Conservation (phyloP, 2,797 vertebrate genomes). For the Bradypodion pumilum region DNA sequence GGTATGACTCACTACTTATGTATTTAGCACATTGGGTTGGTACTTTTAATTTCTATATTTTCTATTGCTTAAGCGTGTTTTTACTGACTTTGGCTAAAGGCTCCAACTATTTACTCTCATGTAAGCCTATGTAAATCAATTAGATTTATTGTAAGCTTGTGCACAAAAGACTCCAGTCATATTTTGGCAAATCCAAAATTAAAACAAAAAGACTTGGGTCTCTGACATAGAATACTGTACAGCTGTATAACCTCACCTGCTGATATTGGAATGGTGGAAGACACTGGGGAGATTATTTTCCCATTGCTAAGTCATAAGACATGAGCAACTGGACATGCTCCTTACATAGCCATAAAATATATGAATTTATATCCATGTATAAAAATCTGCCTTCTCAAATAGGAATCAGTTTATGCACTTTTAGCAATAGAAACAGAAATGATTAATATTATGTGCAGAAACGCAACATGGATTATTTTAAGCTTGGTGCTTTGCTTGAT, state of each 20-base stretch:
- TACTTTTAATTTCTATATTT: constrained; percentile 56
- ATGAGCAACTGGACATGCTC: background rate
- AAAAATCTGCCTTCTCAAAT: fast-evolving
- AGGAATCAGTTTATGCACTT: background rate
- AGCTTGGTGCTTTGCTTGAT: background rate
- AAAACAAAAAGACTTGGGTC: constrained; percentile 26
- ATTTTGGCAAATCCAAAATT: constrained; percentile 56
- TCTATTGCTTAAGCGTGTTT: constrained; percentile 59
- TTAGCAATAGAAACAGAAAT: background rate
- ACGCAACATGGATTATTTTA: background rate
- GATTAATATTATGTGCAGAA: background rate
- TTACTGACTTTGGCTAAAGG: constrained; percentile 35
- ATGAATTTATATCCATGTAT: background rate
- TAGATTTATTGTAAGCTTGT: background rate
- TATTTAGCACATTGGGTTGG: constrained; percentile 57
- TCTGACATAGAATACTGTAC: constrained; percentile 29
- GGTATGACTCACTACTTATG: constrained; percentile 62
- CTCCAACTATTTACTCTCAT: background rate
- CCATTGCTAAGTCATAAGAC: background rate
- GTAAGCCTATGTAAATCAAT: background rate
- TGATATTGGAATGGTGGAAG: constrained; percentile 47
- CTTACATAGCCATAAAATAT: constrained; percentile 1
- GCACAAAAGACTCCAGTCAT: background rate
- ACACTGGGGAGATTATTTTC: background rate
- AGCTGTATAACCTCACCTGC: constrained; percentile 54